Percentiles rank a stretch among this genome's conserved stretches.
These are phyloP conservation scores for Xyliphius kryptos DNA, from an alignment of 2,113 vertebrate genomes.

Conservation along the genomic window DNA sequence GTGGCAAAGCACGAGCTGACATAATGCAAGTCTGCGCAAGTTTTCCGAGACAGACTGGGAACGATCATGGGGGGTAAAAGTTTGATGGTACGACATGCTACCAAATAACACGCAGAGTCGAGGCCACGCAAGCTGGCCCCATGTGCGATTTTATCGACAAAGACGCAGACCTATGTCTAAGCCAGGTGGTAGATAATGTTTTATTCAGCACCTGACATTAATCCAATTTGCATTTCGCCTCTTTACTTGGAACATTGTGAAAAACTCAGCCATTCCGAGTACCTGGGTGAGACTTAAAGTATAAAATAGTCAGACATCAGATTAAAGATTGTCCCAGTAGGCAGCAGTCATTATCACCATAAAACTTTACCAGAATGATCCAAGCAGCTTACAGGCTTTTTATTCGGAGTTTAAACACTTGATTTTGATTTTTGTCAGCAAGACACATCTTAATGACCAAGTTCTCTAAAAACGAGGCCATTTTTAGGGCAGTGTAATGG, in stretches of 20 bases:
- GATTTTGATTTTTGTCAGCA: conserved; percentile 35
- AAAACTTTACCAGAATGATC: no score
- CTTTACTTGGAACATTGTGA: no score
- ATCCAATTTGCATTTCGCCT: no score
- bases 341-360: no score
- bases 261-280: no score
- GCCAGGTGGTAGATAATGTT: no score
- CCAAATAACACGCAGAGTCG: conserved; percentile 37
- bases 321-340: no score
- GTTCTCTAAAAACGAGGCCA: conserved; percentile 35
- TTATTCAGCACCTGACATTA: no score
- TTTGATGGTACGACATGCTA: conserved; percentile 56
- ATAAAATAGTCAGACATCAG: no score
- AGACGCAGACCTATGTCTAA: conserved; percentile 26
- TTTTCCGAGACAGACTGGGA: conserved; percentile 55
- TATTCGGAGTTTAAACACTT: no score
- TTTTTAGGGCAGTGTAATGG: conserved; percentile 44
- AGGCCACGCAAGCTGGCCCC: conserved; percentile 37
- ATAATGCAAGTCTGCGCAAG: conserved; percentile 65
- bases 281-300: no score
- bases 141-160: conserved; percentile 18
- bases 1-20: conserved; percentile 82
- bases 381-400: no score
- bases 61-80: conserved; percentile 57
- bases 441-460: conserved; percentile 39